Percentiles rank a stretch among this genome's conserved stretches.
These are phyloP conservation scores for Microctonus hyperodae DNA, from an alignment of 2,888 invertebrate species.

Conservation along the genomic window DNA sequence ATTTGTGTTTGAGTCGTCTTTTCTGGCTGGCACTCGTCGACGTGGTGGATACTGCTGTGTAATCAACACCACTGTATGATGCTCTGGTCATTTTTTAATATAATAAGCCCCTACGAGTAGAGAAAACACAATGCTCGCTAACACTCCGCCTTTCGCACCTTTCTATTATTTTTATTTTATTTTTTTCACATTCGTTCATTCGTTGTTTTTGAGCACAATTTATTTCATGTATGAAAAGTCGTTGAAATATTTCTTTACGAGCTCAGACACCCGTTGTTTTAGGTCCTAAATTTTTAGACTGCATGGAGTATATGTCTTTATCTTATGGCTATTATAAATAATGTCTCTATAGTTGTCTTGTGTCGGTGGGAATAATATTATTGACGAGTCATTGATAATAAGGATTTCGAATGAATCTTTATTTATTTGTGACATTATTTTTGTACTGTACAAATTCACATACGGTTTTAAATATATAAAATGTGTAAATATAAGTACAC, in stretches of 20 bases:
- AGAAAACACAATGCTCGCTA: slow-evolving; percentile 35
- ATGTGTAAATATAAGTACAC: not conserved
- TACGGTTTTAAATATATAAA: no score
- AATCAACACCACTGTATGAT: slow-evolving; percentile 51
- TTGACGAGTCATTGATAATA: no score
- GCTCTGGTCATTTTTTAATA: slow-evolving; percentile 45
- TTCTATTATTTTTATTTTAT: slow-evolving; percentile 34
- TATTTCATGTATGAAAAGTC: not conserved
- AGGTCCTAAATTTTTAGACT: not conserved
- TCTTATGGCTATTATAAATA: not conserved
- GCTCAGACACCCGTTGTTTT: not conserved
- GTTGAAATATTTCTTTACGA: not conserved
- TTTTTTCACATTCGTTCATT: slow-evolving; percentile 24
- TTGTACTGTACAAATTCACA: no score
- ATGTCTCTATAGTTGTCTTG: no score
- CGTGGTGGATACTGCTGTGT: slow-evolving; percentile 43
- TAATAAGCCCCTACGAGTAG: slow-evolving; percentile 43
- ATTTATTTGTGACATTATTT: no score
- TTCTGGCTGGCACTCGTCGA: slow-evolving; percentile 13
- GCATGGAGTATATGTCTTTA: not conserved
- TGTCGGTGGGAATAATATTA: no score
- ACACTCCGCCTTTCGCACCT: slow-evolving; percentile 45
- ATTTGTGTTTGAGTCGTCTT: slow-evolving; percentile 5
- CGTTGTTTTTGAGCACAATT: not conserved
- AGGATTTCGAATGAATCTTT: no score